Evolutionary conservation across 2,888 invertebrate species (phyloP), one percentile per base, ranked within the genome.

Genomic region (Saturnia pavonia): DNA sequence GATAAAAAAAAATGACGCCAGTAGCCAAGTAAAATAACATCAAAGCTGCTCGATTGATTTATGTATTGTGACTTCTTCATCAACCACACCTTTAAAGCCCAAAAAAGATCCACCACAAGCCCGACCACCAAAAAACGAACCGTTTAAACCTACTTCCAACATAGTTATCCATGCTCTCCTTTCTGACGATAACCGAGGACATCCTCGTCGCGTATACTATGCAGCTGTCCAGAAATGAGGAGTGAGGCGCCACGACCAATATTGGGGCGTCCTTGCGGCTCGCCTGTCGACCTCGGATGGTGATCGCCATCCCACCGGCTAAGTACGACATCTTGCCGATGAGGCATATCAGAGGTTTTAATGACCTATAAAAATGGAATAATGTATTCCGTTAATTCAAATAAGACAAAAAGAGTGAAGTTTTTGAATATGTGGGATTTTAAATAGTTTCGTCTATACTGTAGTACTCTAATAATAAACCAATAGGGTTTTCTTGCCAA

Each of bases 191-290:
- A 86, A 97, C 96, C 19, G 97, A 97, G 12, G 97, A 97, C 90
- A 97, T 96, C 85, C 96, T 96, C 72, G 97, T 96, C 77, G 96
- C 96, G 87, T 97, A 97, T 82, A 97, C 96, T 79, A 97, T 96
- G 82, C 98, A 96, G 81, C 97, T 97, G 91, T 98, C 98, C 83
- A 98, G 95, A 94, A 97, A 98, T 9, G 97, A 97, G 72, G 98
- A 97, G 90, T 98, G 98, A 6, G 98, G 98, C 1, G 98, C 98
- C 69, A 97, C 95, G 70, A 97, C 97, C 74, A 98, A 94, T 77
- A 98, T 97, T 22, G 98, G 97, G 9, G 98, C 98, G 86, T 98
- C 97, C 72, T 94, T 88, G 68, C 97, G 94, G 73, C 95, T 94
- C 73, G 96, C 97, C 85, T 96, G 96, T 76, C 95, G 95, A 27